phyloP scores from a whole-genome alignment of 2,888 invertebrate genomes.

The Caradrina clavipalpis region DNA sequence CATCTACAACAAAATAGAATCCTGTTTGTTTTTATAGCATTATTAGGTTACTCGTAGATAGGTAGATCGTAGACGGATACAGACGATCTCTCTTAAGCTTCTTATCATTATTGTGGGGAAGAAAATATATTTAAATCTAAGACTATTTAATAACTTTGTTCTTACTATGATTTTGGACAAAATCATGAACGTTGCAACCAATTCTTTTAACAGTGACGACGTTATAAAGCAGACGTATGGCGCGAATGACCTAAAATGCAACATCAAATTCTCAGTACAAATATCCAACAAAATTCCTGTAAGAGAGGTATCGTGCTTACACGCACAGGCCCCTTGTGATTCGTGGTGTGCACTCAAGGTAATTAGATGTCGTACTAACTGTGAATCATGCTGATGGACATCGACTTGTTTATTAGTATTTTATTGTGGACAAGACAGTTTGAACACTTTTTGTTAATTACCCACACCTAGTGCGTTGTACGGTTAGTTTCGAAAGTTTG shows the following conservation, averaged over 20 bases:
- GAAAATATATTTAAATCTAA: neutral
- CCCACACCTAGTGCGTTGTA: conserved; percentile 66
- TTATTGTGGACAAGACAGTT: conserved; percentile 32
- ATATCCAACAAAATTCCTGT: conserved; percentile 40
- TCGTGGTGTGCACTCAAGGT: conserved; percentile 69
- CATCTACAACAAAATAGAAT: neutral
- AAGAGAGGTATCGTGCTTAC: conserved; percentile 40
- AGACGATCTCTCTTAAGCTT: neutral
- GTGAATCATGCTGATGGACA: conserved; percentile 45
- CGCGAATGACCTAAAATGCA: neutral
- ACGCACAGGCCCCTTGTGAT: conserved; percentile 54
- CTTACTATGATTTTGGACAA: neutral
- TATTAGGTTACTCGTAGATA: neutral
- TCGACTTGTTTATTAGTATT: conserved; percentile 54
- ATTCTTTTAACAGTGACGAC: neutral
- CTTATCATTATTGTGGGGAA: neutral
- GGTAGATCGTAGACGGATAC: too few relatives aligned
- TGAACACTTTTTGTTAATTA: conserved; percentile 58
- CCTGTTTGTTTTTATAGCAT: neutral
- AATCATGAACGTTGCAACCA: too few relatives aligned
- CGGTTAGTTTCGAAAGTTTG: conserved; percentile 38
- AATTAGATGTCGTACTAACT: conserved; percentile 69
- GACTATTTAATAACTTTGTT: neutral
- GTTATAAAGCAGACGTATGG: too few relatives aligned
- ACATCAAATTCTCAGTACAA: conserved; percentile 12